Base-by-base conservation (phyloP, 1,140 invertebrate species). In the Phocides pigmalion region DNA sequence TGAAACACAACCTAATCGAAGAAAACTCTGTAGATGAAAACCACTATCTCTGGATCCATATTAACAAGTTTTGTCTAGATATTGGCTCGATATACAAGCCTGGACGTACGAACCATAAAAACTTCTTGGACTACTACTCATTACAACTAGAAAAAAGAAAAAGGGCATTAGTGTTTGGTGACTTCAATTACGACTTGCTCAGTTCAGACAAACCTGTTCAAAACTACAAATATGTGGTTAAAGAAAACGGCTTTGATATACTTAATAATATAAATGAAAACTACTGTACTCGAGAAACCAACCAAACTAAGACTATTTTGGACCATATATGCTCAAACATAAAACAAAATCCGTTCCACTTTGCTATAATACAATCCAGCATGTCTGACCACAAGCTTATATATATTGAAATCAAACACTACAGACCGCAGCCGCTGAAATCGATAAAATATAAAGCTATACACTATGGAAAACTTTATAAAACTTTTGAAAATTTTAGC, bases 301-400 rank as follows among this genome's bases (percentile, higher is more conserved):
- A 22, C 4, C 17, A 32, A 17, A 64, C 62, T 5, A 64, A 53
- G 8, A 64, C 49, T 37, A 54, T 64, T 16, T 22, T 64, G 22
- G 62, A 64, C 35, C 49, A 64, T 37, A 20, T 54, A 12, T 53
- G 62, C 46, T 22, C 49, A 2, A 64, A 64, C 17, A 14, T 53
- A 17, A 62, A 62, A 28, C 46, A 62, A 37, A 50, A 41, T n/a
- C 19, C 11, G 0, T 62, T 25, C 8, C 59, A 62, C 4, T 41
- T 62, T 41, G 46, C 59, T 28, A 25, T 62, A 41, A 14, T 62
- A 15, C 32, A 62, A 39, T 62, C 59, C 1, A 25, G 16, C 14
- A 62, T 62, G 46, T 62, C 59, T 5, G 59, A 62, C 4, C 59
- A 62, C 19, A 62, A 62, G 12, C 17, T 41, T 8, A 62, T 62